These are phyloP conservation scores for Eupristina koningsbergeri DNA, from an alignment of 1,140 invertebrate genomes.

Conservation along the genomic window DNA sequence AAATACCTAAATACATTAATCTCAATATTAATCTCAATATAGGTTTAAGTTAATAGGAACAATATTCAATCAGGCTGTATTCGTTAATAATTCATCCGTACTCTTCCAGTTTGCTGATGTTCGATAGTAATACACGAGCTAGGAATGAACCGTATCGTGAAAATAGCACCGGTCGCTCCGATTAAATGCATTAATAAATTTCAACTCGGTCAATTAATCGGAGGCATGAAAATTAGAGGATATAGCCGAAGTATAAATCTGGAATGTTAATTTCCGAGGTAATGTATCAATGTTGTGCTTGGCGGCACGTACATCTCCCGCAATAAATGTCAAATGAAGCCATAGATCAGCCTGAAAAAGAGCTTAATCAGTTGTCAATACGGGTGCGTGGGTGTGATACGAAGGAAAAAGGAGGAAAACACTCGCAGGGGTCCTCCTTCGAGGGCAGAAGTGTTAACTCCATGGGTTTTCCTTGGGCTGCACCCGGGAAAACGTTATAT, in stretches of 20 bases:
- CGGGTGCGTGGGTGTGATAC: not conserved
- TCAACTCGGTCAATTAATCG: conserved; percentile 4
- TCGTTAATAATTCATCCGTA: conserved; percentile 1
- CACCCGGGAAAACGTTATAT: conserved; percentile 22
- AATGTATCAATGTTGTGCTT: conserved; percentile 20
- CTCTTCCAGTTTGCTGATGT: not conserved
- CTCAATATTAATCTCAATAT: too few species aligned
- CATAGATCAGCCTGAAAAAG: conserved; percentile 17
- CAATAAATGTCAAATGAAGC: conserved; percentile 29
- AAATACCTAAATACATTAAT: not conserved
- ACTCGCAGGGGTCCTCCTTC: not conserved
- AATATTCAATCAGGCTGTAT: not conserved
- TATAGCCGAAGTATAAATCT: conserved; percentile 31
- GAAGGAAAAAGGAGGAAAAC: not conserved
- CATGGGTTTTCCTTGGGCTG: not conserved
- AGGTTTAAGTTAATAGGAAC: too few species aligned
- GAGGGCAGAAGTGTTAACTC: conserved; percentile 7
- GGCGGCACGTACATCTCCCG: not conserved
- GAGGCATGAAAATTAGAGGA: conserved; percentile 1
- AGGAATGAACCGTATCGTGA: not conserved
- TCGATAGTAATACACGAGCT: not conserved
- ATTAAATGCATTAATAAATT: conserved; percentile 26
- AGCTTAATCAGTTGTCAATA: conserved; percentile 34
- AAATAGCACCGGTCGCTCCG: not conserved
- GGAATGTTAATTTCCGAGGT: conserved; percentile 2